These are phyloP conservation scores for Acanthurus lineatus DNA, from an alignment of 2,797 vertebrate genomes.

Conservation along the genomic window DNA sequence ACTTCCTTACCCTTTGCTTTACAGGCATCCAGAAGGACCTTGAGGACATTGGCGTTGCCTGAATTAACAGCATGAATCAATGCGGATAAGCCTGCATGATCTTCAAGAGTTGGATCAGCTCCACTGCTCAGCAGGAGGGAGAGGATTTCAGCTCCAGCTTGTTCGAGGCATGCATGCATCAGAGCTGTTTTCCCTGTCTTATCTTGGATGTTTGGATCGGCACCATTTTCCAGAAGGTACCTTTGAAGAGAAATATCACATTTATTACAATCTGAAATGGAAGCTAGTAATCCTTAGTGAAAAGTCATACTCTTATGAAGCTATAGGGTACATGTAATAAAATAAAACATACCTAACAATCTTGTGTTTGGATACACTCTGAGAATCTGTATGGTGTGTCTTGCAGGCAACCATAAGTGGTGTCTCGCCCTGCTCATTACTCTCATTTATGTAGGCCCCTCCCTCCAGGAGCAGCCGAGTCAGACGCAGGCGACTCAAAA, in stretches of 20 bases:
- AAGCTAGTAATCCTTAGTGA: not conserved
- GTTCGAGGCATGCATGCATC: conserved; percentile 91
- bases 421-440: conserved; percentile 91
- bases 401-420: conserved; percentile 93
- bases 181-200: conserved; percentile 91
- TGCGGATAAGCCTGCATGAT: conserved; percentile 87
- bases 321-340: not conserved
- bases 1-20: conserved; percentile 92
- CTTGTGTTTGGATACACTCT: conserved; percentile 88
- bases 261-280: not conserved
- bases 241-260: conserved; percentile 76
- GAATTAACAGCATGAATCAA: conserved; percentile 90
- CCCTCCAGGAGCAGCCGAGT: conserved; percentile 92
- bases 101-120: conserved; percentile 91
- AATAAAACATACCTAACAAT: conserved; percentile 87
- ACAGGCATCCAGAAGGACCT: conserved; percentile 89
- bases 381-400: conserved; percentile 86
- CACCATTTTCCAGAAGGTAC: conserved; percentile 92
- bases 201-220: conserved; percentile 95
- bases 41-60: conserved; percentile 86
- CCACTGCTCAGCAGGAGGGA: conserved; percentile 86
- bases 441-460: conserved; percentile 93
- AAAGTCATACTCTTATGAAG: not conserved
- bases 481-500: conserved; percentile 90
- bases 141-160: conserved; percentile 87